Evolutionary conservation across 2,797 vertebrate genomes (phyloP).

Genomic region (Pempheris klunzingeri): DNA sequence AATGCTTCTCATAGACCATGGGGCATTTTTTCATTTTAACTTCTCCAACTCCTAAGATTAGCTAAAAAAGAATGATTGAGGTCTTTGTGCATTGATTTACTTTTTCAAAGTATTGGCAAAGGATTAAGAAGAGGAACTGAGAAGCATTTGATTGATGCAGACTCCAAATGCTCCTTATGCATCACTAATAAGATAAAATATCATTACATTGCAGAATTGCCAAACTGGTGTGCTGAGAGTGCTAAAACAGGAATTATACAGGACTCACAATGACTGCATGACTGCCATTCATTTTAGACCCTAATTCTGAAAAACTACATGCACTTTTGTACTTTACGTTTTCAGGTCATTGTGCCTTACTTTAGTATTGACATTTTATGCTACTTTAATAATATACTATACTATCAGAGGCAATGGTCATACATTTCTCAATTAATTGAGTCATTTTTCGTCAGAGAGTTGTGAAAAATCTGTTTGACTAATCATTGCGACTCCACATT

Average conservation of each 20-base stretch:
- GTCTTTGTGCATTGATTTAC: neutral
- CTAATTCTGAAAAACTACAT: neutral
- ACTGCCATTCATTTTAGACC: neutral
- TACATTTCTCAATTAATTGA: neutral
- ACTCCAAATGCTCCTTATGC: neutral
- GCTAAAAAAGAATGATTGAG: neutral
- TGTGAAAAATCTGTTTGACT: neutral
- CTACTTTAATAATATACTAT: neutral
- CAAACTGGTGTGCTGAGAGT: neutral
- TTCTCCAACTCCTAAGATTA: neutral
- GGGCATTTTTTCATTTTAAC: constrained; percentile 9
- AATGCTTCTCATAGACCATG: neutral
- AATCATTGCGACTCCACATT: neutral
- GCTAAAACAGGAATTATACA: neutral
- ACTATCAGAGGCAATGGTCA: neutral
- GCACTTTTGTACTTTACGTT: neutral
- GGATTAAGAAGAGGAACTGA: neutral
- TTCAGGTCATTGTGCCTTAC: neutral
- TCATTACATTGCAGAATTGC: neutral
- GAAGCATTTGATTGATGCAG: neutral
- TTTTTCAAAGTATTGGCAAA: neutral
- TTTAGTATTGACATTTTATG: neutral
- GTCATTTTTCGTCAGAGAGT: neutral
- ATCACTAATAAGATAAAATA: constrained; percentile 5
- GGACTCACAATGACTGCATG: neutral